Evolutionary conservation across 2,797 vertebrate species (phyloP).

Genomic region (Lagodon rhomboides): DNA sequence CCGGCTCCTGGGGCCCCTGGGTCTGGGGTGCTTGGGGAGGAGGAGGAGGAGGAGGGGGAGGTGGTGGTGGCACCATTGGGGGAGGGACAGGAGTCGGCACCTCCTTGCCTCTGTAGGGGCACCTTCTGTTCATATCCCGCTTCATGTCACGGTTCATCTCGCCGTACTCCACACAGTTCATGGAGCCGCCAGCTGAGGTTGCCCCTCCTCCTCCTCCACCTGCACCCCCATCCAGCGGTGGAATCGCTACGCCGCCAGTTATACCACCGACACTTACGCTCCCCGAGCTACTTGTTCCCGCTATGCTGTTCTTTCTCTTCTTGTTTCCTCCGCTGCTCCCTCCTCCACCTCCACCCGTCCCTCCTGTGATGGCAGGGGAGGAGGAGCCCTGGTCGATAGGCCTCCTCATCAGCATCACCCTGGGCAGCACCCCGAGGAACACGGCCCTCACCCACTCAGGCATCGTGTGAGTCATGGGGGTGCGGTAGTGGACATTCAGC

Average conservation of each 20-base stretch:
- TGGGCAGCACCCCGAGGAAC: constrained; percentile 90
- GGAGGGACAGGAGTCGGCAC: constrained; percentile 82
- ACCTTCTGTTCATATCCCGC: constrained; percentile 78
- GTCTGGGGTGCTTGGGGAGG: constrained; percentile 62
- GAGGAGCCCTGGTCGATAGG: constrained; percentile 86
- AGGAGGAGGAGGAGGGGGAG: constrained; percentile 61
- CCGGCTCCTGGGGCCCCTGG: constrained; percentile 72
- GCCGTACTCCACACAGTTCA: constrained; percentile 82
- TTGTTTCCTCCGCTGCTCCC: constrained; percentile 49
- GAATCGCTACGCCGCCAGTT: constrained; percentile 74
- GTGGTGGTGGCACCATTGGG: constrained; percentile 63
- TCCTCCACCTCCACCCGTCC: constrained; percentile 54
- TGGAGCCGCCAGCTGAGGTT: constrained; percentile 64
- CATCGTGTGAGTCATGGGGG: constrained; percentile 93
- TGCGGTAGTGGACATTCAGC: constrained; percentile 94
- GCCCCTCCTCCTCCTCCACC: constrained; percentile 63
- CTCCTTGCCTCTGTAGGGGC: constrained; percentile 84
- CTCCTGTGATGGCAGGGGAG: constrained; percentile 59
- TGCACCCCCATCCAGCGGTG: constrained; percentile 61
- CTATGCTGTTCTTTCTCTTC: constrained; percentile 76
- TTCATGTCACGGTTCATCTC: constrained; percentile 75
- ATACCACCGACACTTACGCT: constrained; percentile 79
- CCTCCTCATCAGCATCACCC: constrained; percentile 91
- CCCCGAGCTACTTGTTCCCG: constrained; percentile 72
- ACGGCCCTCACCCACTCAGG: constrained; percentile 90